These are phyloP conservation scores for Dendrocopos noguchii DNA, from an alignment of 2,113 vertebrate species.

Conservation along the genomic window DNA sequence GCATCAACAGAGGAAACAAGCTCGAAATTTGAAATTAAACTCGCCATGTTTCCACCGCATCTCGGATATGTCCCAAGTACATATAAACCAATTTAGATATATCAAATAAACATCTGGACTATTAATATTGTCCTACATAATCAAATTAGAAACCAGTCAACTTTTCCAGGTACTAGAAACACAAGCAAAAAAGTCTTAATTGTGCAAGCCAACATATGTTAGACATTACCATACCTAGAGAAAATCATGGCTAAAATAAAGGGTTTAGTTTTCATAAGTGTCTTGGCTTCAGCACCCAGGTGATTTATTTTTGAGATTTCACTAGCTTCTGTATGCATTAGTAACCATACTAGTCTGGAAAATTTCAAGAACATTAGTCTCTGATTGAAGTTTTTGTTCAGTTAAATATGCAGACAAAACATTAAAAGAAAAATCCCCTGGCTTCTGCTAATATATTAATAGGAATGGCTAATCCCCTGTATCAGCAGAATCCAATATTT, in stretches of 20 bases:
- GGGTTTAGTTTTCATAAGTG: background rate
- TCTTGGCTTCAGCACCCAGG: background rate
- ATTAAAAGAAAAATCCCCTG: background rate
- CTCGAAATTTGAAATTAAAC: conserved; percentile 50
- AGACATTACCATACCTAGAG: background rate
- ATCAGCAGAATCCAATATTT: background rate
- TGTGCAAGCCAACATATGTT: background rate
- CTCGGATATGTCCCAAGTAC: conserved; percentile 31
- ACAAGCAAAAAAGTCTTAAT: background rate
- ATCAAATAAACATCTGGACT: background rate
- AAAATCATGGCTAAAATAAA: background rate
- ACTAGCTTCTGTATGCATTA: background rate
- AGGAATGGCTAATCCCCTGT: background rate
- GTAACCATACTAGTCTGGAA: background rate
- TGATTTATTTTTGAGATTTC: conserved; percentile 5
- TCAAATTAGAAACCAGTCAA: background rate
- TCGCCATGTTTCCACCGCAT: conserved; percentile 29
- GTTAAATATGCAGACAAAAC: background rate
- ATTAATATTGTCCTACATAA: conserved; percentile 14
- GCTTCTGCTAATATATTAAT: background rate
- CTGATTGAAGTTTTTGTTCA: background rate
- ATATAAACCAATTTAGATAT: conserved; percentile 57
- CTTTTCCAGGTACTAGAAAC: conserved; percentile 21
- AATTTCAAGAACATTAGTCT: background rate
- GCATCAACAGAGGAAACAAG: background rate